A percentile compares a stretch with the other conserved stretches of the same genome.
phyloP scores from a whole-genome alignment of 2,888 invertebrate genomes.

The Hipparchia semele region DNA sequence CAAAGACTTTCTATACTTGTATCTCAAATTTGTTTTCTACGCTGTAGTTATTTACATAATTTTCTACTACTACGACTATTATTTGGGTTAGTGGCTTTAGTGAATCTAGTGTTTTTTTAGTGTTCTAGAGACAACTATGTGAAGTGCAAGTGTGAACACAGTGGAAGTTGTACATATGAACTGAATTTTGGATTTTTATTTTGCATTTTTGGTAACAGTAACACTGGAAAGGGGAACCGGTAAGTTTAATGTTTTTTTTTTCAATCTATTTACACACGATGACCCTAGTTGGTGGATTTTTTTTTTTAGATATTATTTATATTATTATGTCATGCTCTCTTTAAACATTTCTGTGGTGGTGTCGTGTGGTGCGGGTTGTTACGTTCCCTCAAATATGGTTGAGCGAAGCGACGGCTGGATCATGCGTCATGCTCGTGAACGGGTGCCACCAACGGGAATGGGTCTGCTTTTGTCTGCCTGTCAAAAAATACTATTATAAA shows the following conservation, averaged over 20 bases:
- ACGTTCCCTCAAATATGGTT: too few relatives aligned
- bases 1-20: slow-evolving; percentile 67
- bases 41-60: slow-evolving; percentile 67
- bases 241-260: slow-evolving; percentile 32
- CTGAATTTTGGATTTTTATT: slow-evolving; percentile 23
- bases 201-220: slow-evolving; percentile 20
- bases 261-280: background rate
- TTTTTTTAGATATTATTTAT: background rate
- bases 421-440: too few relatives aligned
- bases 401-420: too few relatives aligned
- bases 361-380: too few relatives aligned
- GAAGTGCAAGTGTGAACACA: slow-evolving; percentile 50
- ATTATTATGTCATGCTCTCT: too few relatives aligned
- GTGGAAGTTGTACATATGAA: slow-evolving; percentile 29
- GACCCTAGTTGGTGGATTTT: background rate
- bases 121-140: slow-evolving; percentile 57
- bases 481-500: slow-evolving; percentile 17
- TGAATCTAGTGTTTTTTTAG: slow-evolving; percentile 44
- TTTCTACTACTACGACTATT: slow-evolving; percentile 74
- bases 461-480: too few relatives aligned
- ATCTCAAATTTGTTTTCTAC: slow-evolving; percentile 70
- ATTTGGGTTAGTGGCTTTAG: slow-evolving; percentile 56
- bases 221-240: slow-evolving; percentile 35
- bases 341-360: too few relatives aligned
- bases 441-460: too few relatives aligned